Evolutionary conservation across 35 echinoderm and acorn worm genomes (phyloP).

Genomic region (Chiridota heheva): DNA sequence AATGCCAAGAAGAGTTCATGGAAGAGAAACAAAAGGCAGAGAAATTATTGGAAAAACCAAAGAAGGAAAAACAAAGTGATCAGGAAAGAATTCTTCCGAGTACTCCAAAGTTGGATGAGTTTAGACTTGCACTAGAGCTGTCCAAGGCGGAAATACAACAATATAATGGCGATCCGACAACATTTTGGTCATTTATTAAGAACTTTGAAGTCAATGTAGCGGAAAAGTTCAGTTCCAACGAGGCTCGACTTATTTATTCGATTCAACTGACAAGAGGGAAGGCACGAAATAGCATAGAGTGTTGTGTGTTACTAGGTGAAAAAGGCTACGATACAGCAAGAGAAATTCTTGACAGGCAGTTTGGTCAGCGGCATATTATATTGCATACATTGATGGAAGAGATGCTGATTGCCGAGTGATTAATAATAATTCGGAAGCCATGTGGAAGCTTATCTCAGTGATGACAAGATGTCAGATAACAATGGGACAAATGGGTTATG

Average conservation of each 20-base stretch:
- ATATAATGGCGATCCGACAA: background rate
- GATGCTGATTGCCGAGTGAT: conserved; percentile 25
- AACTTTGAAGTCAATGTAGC: too few species aligned
- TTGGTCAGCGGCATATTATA: conserved; percentile 38
- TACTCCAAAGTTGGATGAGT: too few species aligned
- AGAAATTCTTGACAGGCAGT: conserved; percentile 33
- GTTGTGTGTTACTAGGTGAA: conserved; percentile 17
- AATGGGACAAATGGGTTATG: conserved; percentile 13
- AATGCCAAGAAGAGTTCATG: too few species aligned
- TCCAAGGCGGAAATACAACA: too few species aligned
- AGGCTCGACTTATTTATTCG: too few species aligned
- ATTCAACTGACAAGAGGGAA: conserved; percentile 41
- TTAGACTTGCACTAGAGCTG: too few species aligned
- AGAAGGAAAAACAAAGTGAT: too few species aligned
- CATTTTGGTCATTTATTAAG: background rate
- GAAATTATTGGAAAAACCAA: too few species aligned
- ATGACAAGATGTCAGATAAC: conserved; percentile 28
- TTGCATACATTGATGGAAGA: conserved; percentile 46
- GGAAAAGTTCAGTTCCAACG: background rate
- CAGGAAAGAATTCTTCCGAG: background rate
- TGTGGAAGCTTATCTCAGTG: conserved; percentile 26
- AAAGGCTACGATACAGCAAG: conserved; percentile 13
- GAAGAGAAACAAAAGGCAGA: too few species aligned
- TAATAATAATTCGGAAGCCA: background rate
- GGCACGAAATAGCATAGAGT: conserved; percentile 32